Base-by-base conservation (phyloP, 2,797 vertebrate genomes). In the Rhadinocentrus ornatus region DNA sequence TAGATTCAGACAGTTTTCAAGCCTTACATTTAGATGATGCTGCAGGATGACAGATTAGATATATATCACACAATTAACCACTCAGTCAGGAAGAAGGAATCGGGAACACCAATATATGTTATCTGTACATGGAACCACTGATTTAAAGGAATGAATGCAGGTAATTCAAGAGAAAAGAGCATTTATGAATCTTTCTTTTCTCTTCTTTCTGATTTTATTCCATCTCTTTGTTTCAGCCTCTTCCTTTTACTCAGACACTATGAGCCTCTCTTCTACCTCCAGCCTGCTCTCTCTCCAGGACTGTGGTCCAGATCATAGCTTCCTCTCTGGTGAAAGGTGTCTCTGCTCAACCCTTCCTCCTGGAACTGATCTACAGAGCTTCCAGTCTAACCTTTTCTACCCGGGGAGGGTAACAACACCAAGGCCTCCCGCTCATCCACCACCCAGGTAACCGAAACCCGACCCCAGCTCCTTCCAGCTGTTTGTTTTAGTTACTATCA, bases 211-310 rank as follows among this genome's bases (percentile, higher is more conserved):
- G 7, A 10, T 6, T 20, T n/a, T 56, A 3, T 56, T 31, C n/a
- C 18, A 10, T 59, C 3, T 18, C 15, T 24, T 18, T 58, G 31
- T 64, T 54, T 16, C 53, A 39, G 63, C 35, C 0, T 88, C 86
- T 2, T 35, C 77, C 52, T 84, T 81, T 0, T 89, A 82, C 39
- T 82, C 85, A 10, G 96, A 96, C 29, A 89, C 91, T 71, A 69
- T 92, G 15, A 94, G 95, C 81, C 88, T 96, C 11, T 93, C 94
- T 4, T 92, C 96, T 0, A 91, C 95, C 75, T 95, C 95, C 87
- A 97, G 97, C 89, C 81, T 97, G 77, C 94, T 93, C 67, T 98
- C 96, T 0, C 93, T 97, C 5, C 96, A 95, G 83, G 96, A 98
- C 16, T 88, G 93, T 11, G 86, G 62, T 37, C 80, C 83, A 0